phyloP scores from a whole-genome alignment of 1,140 invertebrate genomes.

The Heliconius eleuchia region DNA sequence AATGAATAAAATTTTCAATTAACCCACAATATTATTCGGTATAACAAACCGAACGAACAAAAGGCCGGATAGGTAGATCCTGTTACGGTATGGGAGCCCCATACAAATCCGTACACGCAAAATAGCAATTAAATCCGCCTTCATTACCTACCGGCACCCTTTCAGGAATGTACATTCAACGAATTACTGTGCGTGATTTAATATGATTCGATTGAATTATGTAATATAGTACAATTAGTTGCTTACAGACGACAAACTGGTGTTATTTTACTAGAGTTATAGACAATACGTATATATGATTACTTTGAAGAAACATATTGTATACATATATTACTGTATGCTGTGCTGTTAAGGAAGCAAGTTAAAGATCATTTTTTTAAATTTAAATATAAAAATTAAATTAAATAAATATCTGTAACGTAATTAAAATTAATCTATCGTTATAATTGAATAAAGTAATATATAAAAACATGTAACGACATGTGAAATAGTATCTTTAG shows the following conservation, averaged over 20 bases:
- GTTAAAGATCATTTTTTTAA: too few relatives aligned
- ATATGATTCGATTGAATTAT: background rate
- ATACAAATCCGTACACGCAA: conserved; percentile 52
- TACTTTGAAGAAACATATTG: too few relatives aligned
- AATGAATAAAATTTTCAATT: conserved; percentile 13
- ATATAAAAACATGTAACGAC: too few relatives aligned
- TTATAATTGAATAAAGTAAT: too few relatives aligned
- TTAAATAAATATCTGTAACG: too few relatives aligned
- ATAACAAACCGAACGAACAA: conserved; percentile 25
- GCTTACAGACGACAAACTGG: background rate
- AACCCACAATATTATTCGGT: background rate
- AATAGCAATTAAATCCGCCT: conserved; percentile 73
- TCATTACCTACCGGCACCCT: conserved; percentile 65
- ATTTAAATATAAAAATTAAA: too few relatives aligned
- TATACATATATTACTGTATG: too few relatives aligned
- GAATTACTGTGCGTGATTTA: conserved; percentile 46
- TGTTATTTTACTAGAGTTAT: background rate
- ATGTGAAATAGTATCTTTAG: too few relatives aligned
- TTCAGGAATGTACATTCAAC: conserved; percentile 43
- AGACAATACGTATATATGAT: too few relatives aligned
- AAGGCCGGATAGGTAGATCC: conserved; percentile 28
- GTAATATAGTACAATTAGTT: background rate
- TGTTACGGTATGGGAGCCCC: conserved; percentile 52
- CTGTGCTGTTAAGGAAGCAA: too few relatives aligned
- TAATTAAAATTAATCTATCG: too few relatives aligned